Evolutionary conservation across 2,797 vertebrate species (phyloP), one percentile per base, ranked within the genome.

Genomic region (Huso huso): DNA sequence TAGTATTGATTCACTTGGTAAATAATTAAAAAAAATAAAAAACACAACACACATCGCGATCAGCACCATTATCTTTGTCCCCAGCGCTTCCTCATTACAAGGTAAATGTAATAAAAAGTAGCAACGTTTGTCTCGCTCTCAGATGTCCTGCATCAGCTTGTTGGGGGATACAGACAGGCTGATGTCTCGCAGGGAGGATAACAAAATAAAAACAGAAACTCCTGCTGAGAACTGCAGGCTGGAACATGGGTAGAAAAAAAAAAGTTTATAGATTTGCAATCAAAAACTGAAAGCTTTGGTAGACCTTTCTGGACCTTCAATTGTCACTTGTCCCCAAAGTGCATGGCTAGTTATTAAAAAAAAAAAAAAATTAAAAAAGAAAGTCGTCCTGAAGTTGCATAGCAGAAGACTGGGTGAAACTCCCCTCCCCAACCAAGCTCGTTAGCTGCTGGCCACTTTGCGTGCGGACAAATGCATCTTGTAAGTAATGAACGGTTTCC

Each of bases 41-140:
- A n/a, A 84, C 87, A 83, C 81, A 18, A 18, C 15, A 18, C 15
- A 18, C 15, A 18, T 1, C 82, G 86, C 88, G 89, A 87, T 94
- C 93, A 98, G 96, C 95, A 98, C 95, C 95, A 83, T 86, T 84
- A 18, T 73, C 66, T 69, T 69, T 66, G 68, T 68, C 72, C 70
- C 66, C 66, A 66, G 61, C 15, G 63, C 73, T 70, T 52, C 67
- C 76, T 71, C 66, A 49, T 66, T 48, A 70, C 65, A 70, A 69
- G 57, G 65, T 63, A 49, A 67, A 69, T 68, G 23, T 70, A 70
- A 74, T 71, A 72, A n/a, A 23, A 60, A 49, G 59, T 66, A 58
- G 10, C 8, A 61, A 11, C 37, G 51, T 62, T 23, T 68, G 71
- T 55, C 61, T 63, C 66, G 48, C 23, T 37, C 23, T 37, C 23